A percentile compares a stretch with the other conserved stretches of the same genome.
Evolutionary conservation across 92 coral and sea anemone genomes (phyloP).

Genomic region (Virgularia gustaviana): DNA sequence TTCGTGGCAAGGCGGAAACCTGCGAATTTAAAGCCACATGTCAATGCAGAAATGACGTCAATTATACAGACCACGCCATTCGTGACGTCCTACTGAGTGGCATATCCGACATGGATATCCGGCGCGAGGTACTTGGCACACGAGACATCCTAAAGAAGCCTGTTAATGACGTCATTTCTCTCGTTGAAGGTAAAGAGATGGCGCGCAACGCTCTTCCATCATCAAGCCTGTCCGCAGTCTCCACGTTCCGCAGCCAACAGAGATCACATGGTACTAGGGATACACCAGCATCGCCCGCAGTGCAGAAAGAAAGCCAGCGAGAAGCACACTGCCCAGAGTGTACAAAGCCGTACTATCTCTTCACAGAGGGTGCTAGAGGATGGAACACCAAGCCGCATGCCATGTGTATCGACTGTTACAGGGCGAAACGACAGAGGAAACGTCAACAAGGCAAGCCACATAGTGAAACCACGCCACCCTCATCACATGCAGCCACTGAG

Average conservation of each 20-base stretch:
- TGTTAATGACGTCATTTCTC: constrained; percentile 51
- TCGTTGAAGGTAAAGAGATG: constrained; percentile 61
- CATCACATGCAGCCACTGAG: constrained; percentile 35
- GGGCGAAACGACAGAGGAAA: constrained; percentile 42
- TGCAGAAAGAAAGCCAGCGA: constrained; percentile 29
- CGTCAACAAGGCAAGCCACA: no score
- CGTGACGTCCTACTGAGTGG: constrained; percentile 55
- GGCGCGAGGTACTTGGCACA: constrained; percentile 54
- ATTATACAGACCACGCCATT: constrained; percentile 55
- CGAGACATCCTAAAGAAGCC: constrained; percentile 38
- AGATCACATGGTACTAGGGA: constrained; percentile 29
- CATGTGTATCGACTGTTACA: constrained; percentile 54
- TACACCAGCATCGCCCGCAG: constrained; percentile 19
- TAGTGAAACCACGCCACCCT: constrained; percentile 27
- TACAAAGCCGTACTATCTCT: constrained; percentile 24
- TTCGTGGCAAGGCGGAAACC: constrained; percentile 60
- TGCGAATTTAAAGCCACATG: constrained; percentile 51
- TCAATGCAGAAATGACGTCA: constrained; percentile 38
- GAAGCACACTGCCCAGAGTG: constrained; percentile 65
- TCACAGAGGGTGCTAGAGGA: constrained; percentile 56
- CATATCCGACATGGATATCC: constrained; percentile 48
- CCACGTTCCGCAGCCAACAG: constrained; percentile 41
- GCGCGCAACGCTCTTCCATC: constrained; percentile 61
- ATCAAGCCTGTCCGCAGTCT: constrained; percentile 52
- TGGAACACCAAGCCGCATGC: constrained; percentile 64